Base-by-base conservation (phyloP, 2,797 vertebrate genomes). In the Cottoperca gobio region DNA sequence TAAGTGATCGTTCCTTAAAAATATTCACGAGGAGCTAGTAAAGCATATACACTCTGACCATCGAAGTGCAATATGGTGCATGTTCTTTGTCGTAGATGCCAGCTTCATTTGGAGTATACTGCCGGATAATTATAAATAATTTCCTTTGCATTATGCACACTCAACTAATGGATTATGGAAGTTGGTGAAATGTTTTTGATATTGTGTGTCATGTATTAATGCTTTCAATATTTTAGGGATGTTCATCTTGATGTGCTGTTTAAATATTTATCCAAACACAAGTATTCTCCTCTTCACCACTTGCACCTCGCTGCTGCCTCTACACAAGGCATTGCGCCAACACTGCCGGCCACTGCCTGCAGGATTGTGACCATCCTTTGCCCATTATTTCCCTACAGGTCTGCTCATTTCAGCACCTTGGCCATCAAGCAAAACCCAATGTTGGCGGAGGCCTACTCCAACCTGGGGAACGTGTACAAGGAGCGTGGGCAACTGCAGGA, bases 401-500 rank as follows among this genome's bases (percentile, higher is more conserved):
- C 98, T 83, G 98, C 98, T 90, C 98, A 99, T 92, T 99, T 99
- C 94, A 99, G 98, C 88, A 99, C 98, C 66, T 93, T 99, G 95
- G 98, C 98, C 84, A 99, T 99, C 92, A 99, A 99, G 90, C 98
- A 99, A 94, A 99, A 99, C 70, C 97, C 98, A 0, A 96, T 99
- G 94, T 89, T 99, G 92, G 98, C 98, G 0, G 98, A 99, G 94
- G 98, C 98, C 28, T 99, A 99, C 92, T 99, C 98, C 0, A 99
- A 99, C 76, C 93, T 99, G 78, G 98, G 98, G 52, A 99, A 99
- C 13, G 98, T 99, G 39, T 99, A 97, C 93, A 99, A 99, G 94
- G 98, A 99, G 89, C 96, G 98, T 16, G 98, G 98, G 53, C 98
- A 99, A 79, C 94, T 99, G 19, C 98, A 99, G 88, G 98, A 99